These are phyloP conservation scores for Fragum sueziense DNA, from an alignment of 2,888 invertebrate species.

Conservation along the genomic window DNA sequence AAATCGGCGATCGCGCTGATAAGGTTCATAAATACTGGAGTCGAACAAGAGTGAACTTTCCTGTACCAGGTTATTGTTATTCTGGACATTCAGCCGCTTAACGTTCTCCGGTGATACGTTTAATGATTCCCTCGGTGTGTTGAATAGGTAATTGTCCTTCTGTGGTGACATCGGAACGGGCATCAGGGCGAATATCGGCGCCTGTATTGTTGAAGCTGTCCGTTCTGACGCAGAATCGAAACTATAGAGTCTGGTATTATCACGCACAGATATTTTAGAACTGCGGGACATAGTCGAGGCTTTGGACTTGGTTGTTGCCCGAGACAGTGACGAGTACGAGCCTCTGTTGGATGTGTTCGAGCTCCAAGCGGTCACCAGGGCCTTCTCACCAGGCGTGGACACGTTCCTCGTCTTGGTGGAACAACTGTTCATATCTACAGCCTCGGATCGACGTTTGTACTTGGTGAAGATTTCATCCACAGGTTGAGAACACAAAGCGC, in stretches of 20 bases:
- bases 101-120: constrained; percentile 30
- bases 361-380: constrained; percentile 63
- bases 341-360: constrained; percentile 55
- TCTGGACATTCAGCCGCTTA: background rate
- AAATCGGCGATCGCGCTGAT: constrained; percentile 49
- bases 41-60: constrained; percentile 3
- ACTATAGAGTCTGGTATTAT: constrained; percentile 25
- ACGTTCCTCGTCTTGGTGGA: constrained; percentile 39
- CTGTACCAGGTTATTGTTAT: background rate
- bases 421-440: constrained; percentile 27
- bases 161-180: constrained; percentile 34
- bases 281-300: constrained; percentile 20
- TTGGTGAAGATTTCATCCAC: constrained; percentile 68
- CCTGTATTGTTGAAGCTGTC: constrained; percentile 6
- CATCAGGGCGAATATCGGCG: constrained; percentile 42
- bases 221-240: constrained; percentile 38
- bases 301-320: constrained; percentile 14
- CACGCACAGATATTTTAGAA: constrained; percentile 24
- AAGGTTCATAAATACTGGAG: constrained; percentile 39
- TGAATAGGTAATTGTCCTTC: constrained; percentile 18
- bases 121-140: constrained; percentile 29
- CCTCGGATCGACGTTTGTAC: constrained; percentile 60
- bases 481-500: constrained; percentile 64
- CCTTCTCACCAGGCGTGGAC: constrained; percentile 66
- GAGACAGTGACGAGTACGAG: constrained; percentile 29